Percentiles rank a stretch among this genome's conserved stretches.
Evolutionary conservation across 1,140 invertebrate species (phyloP).

Genomic region (Hyles vespertilio): DNA sequence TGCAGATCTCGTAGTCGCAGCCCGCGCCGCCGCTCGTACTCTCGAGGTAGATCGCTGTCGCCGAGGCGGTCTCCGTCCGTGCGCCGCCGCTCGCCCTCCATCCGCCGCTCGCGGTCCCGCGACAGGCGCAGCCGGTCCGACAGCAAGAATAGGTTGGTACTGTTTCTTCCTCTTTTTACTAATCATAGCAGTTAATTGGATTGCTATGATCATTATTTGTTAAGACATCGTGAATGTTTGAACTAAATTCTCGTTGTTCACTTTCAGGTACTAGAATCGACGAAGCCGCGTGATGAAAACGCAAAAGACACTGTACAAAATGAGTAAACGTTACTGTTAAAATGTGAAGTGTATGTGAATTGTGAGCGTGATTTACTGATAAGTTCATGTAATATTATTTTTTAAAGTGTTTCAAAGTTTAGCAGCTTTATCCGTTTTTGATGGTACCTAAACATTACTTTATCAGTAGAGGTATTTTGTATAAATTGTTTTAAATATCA

Average conservation of each 20-base stretch:
- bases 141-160: conserved; percentile 58
- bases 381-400: not conserved
- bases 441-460: too few relatives aligned
- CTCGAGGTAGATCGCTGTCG: conserved; percentile 56
- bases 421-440: too few relatives aligned
- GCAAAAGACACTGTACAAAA: not conserved
- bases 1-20: conserved; percentile 63
- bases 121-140: conserved; percentile 65
- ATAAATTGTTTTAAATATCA: too few relatives aligned
- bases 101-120: conserved; percentile 55
- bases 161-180: not conserved
- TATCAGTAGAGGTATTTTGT: too few relatives aligned
- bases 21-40: conserved; percentile 60
- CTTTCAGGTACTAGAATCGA: conserved; percentile 3
- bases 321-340: not conserved
- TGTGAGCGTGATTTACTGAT: not conserved
- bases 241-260: not conserved
- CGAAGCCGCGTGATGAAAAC: not conserved
- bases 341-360: conserved; percentile 2
- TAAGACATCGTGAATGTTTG: too few relatives aligned
- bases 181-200: not conserved
- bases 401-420: not conserved
- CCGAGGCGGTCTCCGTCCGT: conserved; percentile 62
- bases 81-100: conserved; percentile 59
- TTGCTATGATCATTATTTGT: too few relatives aligned